phyloP scores from a whole-genome alignment of 2,888 invertebrate genomes.

The Cryptocheilus praepositus region DNA sequence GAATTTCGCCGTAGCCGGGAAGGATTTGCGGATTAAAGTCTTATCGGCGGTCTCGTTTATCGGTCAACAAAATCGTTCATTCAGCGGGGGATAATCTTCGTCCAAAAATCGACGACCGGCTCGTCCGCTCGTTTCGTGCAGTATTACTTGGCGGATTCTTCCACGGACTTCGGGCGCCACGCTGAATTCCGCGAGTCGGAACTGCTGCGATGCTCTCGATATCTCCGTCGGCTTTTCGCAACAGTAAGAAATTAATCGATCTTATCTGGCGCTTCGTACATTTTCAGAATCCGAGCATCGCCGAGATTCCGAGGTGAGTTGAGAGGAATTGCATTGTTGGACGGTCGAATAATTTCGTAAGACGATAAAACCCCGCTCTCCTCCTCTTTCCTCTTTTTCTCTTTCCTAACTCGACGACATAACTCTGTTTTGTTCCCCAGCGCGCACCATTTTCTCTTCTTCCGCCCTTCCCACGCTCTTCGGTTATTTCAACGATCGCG shows the following conservation, averaged over 20 bases:
- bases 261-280: slow-evolving; percentile 39
- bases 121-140: too few relatives aligned
- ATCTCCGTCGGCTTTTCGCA: not conserved
- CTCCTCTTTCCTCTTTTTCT: not conserved
- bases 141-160: too few relatives aligned
- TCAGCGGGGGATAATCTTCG: too few relatives aligned
- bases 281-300: slow-evolving; percentile 58
- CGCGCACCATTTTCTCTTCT: not conserved
- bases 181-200: too few relatives aligned
- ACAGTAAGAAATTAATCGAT: slow-evolving; percentile 38
- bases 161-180: too few relatives aligned
- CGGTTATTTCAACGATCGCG: too few relatives aligned
- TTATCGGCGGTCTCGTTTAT: too few relatives aligned
- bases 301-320: slow-evolving; percentile 63
- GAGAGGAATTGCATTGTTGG: slow-evolving; percentile 39
- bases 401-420: slow-evolving; percentile 25
- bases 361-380: slow-evolving; percentile 29
- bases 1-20: too few relatives aligned
- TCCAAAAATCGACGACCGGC: too few relatives aligned
- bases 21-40: too few relatives aligned
- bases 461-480: not conserved
- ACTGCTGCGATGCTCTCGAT: not conserved
- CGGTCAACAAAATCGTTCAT: too few relatives aligned
- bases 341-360: slow-evolving; percentile 18
- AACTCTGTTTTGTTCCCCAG: slow-evolving; percentile 28